phyloP scores from a whole-genome alignment of 2,797 vertebrate genomes.

The Spheniscus humboldti region DNA sequence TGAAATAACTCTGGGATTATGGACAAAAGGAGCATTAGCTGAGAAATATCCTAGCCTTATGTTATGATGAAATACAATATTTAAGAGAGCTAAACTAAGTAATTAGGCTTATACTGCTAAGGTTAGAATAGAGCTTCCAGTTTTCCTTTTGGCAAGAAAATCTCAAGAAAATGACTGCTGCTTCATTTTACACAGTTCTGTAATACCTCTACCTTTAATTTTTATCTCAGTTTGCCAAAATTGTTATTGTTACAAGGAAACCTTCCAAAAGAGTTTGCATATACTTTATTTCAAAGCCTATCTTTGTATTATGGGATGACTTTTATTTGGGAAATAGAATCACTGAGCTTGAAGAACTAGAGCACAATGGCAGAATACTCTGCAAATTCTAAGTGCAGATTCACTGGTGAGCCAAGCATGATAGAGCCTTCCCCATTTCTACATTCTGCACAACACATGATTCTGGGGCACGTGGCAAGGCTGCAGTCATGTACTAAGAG shows the following conservation, averaged over 20 bases:
- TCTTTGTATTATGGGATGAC: neutral
- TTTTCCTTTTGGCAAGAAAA: neutral
- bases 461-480: neutral
- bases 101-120: neutral
- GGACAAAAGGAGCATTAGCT: neutral
- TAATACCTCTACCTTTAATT: neutral
- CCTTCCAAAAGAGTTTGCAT: neutral
- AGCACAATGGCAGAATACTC: neutral
- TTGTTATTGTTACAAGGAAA: neutral
- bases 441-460: neutral
- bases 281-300: neutral
- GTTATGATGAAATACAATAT: neutral
- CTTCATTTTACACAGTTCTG: neutral
- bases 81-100: neutral
- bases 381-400: neutral
- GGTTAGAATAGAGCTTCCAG: neutral
- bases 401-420: neutral
- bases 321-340: neutral
- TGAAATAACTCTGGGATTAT: neutral
- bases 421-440: neutral
- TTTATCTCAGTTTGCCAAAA: neutral
- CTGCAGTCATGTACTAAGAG: neutral
- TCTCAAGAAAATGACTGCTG: neutral
- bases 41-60: neutral
- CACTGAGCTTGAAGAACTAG: neutral